These are phyloP conservation scores for Pachydiplax longipennis DNA, from an alignment of 2,888 invertebrate genomes.

Conservation along the genomic window DNA sequence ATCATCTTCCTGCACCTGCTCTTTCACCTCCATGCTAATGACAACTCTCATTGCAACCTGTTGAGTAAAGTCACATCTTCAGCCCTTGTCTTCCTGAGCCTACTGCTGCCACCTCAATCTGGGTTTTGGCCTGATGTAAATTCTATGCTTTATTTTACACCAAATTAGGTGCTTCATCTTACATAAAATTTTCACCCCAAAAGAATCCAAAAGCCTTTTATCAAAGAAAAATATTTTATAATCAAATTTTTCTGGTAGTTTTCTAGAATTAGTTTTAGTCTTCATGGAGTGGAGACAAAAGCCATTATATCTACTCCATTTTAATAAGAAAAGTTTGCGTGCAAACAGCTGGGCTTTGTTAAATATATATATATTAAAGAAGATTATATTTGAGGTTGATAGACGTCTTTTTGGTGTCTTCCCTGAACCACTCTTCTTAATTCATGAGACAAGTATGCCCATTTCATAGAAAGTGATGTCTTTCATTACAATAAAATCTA, in stretches of 20 bases:
- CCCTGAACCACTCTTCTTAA: not conserved
- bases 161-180: slow-evolving; percentile 23
- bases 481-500: not conserved
- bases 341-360: not conserved
- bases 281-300: not conserved
- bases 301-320: not conserved
- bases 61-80: not conserved
- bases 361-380: not conserved
- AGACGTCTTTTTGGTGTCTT: not conserved
- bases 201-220: slow-evolving; percentile 2
- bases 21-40: not conserved
- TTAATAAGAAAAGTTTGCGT: not conserved
- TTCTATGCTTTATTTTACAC: not conserved
- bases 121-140: not conserved
- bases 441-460: not conserved
- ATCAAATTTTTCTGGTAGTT: slow-evolving; percentile 25
- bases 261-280: not conserved
- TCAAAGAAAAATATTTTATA: slow-evolving; percentile 39
- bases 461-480: not conserved
- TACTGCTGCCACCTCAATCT: not conserved
- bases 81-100: slow-evolving; percentile 1
- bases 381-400: not conserved
- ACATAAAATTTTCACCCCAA: not conserved
- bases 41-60: not conserved
- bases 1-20: not conserved